Percentiles rank a stretch among this genome's conserved stretches.
Conservation (phyloP, 2,888 invertebrate species). For the Blastobasis adustella region DNA sequence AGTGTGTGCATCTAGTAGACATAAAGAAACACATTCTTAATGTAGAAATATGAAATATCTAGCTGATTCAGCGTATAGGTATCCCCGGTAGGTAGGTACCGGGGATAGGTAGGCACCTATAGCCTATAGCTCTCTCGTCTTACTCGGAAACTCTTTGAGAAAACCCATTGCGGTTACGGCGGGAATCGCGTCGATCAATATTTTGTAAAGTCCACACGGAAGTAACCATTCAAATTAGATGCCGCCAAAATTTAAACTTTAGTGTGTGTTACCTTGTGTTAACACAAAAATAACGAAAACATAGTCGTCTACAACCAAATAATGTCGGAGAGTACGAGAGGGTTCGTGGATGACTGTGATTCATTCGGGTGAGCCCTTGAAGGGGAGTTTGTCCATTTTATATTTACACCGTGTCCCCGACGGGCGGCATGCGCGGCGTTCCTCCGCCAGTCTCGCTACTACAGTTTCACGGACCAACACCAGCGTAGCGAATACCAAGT, state of each 20-base stretch:
- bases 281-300: no score
- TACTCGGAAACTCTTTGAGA: no score
- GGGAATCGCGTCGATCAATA: conserved; percentile 63
- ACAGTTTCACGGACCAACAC: conserved; percentile 69
- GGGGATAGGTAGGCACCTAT: no score
- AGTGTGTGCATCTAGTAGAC: no score
- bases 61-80: no score
- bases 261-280: not conserved
- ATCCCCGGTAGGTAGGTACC: no score
- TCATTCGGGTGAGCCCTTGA: conserved; percentile 67
- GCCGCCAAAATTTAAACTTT: conserved; percentile 52
- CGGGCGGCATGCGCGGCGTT: conserved; percentile 68
- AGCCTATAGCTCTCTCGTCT: no score
- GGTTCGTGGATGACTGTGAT: conserved; percentile 60
- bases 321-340: conserved; percentile 35
- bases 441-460: conserved; percentile 66
- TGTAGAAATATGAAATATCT: no score
- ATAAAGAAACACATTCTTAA: no score
- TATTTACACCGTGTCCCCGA: conserved; percentile 69
- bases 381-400: conserved; percentile 74
- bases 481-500: conserved; percentile 63
- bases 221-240: conserved; percentile 43
- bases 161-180: conserved; percentile 6
- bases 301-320: conserved; percentile 25
- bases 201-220: conserved; percentile 55